phyloP scores from a whole-genome alignment of 92 coral and sea anemone genomes.

The Epizoanthus ramosus region DNA sequence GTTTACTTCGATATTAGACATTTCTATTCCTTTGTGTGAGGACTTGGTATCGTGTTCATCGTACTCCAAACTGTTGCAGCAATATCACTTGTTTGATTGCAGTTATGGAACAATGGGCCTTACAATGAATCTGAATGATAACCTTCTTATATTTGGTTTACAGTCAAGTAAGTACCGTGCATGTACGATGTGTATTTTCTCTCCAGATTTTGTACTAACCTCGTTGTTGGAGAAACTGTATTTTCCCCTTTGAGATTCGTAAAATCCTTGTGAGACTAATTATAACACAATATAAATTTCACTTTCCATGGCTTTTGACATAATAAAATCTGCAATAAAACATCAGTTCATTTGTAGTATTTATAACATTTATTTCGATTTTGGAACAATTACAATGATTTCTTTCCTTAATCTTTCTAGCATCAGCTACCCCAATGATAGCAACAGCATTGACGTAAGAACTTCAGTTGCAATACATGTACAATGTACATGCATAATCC shows the following conservation, averaged over 20 bases:
- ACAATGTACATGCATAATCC: too few species aligned
- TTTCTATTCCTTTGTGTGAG: not conserved
- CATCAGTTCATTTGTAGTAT: too few species aligned
- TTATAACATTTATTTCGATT: too few species aligned
- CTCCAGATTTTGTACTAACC: not conserved
- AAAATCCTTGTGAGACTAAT: too few species aligned
- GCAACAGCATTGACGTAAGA: too few species aligned
- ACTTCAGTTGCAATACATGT: too few species aligned
- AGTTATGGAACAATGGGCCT: conserved; percentile 78
- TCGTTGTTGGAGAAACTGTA: not conserved
- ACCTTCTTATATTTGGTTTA: conserved; percentile 63
- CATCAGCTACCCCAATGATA: too few species aligned
- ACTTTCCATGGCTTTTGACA: too few species aligned
- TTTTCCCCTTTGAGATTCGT: not conserved
- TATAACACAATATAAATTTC: too few species aligned
- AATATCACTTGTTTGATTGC: conserved; percentile 20
- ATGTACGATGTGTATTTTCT: not conserved
- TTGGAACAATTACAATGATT: too few species aligned
- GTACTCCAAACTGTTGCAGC: not conserved
- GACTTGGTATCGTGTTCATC: not conserved
- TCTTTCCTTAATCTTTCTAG: too few species aligned
- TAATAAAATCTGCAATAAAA: too few species aligned
- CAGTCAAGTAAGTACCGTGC: conserved; percentile 75
- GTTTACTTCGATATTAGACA: not conserved
- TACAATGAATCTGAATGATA: conserved; percentile 62